These are phyloP conservation scores for Selene dorsalis DNA, from an alignment of 2,797 vertebrate species.

Conservation along the genomic window DNA sequence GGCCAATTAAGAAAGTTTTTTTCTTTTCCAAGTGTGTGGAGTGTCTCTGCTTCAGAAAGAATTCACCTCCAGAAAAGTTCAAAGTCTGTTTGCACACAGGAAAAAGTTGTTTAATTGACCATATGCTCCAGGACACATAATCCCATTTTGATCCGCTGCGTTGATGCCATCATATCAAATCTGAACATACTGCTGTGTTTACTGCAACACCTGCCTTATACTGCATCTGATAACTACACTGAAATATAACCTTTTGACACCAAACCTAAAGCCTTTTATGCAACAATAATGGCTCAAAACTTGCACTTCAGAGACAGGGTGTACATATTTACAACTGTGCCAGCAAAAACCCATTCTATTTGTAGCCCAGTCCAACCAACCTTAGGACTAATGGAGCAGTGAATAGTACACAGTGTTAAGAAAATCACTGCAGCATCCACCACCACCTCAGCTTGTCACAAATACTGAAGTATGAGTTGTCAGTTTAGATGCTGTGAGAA, in stretches of 20 bases:
- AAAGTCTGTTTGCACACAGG: slow-evolving; percentile 42
- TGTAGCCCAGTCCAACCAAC: slow-evolving; percentile 28
- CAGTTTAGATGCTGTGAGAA: slow-evolving; percentile 29
- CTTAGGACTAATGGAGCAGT: not conserved
- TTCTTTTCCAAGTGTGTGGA: slow-evolving; percentile 40
- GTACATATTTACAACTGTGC: not conserved
- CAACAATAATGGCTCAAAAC: not conserved
- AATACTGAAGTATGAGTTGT: slow-evolving; percentile 25
- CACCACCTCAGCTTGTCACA: too few species aligned
- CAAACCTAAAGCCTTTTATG: slow-evolving; percentile 2
- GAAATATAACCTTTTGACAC: slow-evolving; percentile 6
- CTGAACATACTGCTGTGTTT: slow-evolving; percentile 13
- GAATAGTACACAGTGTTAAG: slow-evolving; percentile 1
- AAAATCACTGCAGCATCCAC: too few species aligned
- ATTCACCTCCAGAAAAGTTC: slow-evolving; percentile 17
- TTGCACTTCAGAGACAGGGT: not conserved
- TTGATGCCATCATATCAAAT: slow-evolving; percentile 37
- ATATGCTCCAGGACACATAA: slow-evolving; percentile 31
- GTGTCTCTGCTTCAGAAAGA: slow-evolving; percentile 34
- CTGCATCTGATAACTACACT: not conserved
- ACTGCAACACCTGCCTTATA: not conserved
- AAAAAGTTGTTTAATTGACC: slow-evolving; percentile 32
- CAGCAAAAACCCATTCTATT: slow-evolving; percentile 21
- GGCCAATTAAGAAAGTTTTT: slow-evolving; percentile 57
- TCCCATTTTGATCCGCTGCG: slow-evolving; percentile 16